Base-by-base conservation (phyloP, 2,113 vertebrate species). In the Ploceus nigricollis region DNA sequence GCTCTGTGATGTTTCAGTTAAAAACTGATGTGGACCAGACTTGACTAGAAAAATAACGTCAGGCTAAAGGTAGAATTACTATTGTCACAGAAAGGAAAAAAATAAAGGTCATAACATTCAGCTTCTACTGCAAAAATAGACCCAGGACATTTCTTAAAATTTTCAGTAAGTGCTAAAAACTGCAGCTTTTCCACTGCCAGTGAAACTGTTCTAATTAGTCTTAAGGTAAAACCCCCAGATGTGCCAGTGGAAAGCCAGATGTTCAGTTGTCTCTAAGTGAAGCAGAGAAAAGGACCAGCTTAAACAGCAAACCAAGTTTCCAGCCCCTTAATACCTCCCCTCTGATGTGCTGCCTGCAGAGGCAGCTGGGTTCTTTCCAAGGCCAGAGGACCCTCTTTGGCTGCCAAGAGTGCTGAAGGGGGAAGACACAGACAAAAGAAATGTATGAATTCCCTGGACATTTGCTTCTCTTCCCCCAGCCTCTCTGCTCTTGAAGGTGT, bases 111-210 rank as follows among this genome's bases (percentile, higher is more conserved):
- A 1, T 65, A 87, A 76, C 87, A 88, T 80, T 69, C 51, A 89
- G 27, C 25, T 76, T 77, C 66, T 72, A 22, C 50, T 85, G 39
- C 71, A 93, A 80, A 87, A 95, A 90, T 86, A 56, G 15, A 86
- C 75, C 16, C 70, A 86, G 45, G 58, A 94, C 50, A 73, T 40
- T 56, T 63, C 56, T 90, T 82, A 56, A 83, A 73, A 61, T 80
- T 95, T 96, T 80, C 82, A 91, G 35, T 50, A 93, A 85, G 63
- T 65, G 81, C 63, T 82, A 37, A 91, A 87, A 91, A 13, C 19
- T 25, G 33, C 63, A 80, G 47, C 27, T 87, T 89, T 91, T 76
- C 35, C 33, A 63, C 24, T 77, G 45, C 61, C 60, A 58, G 45
- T 76, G 79, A 72, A 95, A 91, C 16, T 75, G 16, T 68, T 92